Evolutionary conservation across 2,888 invertebrate genomes (phyloP).

Genomic region (Polydrusus pterygomalis): DNA sequence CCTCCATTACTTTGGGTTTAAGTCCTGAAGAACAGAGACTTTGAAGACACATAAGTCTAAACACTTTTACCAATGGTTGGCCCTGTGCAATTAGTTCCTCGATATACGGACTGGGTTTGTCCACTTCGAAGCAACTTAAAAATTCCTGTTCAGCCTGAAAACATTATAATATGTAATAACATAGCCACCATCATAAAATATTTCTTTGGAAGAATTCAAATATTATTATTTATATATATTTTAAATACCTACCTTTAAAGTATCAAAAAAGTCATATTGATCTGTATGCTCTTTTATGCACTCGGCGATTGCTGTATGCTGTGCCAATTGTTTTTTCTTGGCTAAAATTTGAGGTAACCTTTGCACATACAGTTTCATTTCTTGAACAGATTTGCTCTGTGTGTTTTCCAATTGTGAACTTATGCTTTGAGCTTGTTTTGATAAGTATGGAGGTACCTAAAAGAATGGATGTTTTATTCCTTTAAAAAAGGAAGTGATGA

Average conservation of each 20-base stretch:
- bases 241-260: constrained; percentile 61
- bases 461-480: constrained; percentile 33
- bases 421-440: constrained; percentile 90
- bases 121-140: constrained; percentile 92
- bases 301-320: constrained; percentile 95
- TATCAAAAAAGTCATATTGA: constrained; percentile 69
- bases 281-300: constrained; percentile 89
- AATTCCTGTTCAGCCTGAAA: constrained; percentile 90
- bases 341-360: constrained; percentile 90
- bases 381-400: constrained; percentile 93
- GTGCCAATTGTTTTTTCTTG: constrained; percentile 88
- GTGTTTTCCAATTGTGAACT: constrained; percentile 90
- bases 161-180: too few species aligned
- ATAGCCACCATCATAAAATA: too few species aligned
- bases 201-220: too few species aligned
- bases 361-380: constrained; percentile 95
- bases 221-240: too few species aligned
- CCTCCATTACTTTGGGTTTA: constrained; percentile 88
- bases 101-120: constrained; percentile 90
- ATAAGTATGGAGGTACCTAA: constrained; percentile 87
- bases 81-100: constrained; percentile 94
- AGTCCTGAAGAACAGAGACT: constrained; percentile 94
- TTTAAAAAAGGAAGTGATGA: too few species aligned
- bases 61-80: constrained; percentile 86
- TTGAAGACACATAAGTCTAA: constrained; percentile 94